Conservation (phyloP, 2,888 invertebrate genomes). For the Dioctria rufipes region DNA sequence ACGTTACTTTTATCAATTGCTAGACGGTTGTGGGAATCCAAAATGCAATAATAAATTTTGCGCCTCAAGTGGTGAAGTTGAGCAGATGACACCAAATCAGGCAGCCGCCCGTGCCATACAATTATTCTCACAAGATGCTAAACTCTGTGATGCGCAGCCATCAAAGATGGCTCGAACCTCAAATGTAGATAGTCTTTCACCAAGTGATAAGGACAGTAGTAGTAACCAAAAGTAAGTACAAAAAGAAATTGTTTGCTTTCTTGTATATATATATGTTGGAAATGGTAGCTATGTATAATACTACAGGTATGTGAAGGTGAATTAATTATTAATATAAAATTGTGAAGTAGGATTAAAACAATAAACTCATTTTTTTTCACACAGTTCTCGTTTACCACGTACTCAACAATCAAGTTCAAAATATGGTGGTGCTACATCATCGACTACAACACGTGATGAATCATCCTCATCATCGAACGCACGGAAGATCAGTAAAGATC, state of each 20-base stretch:
- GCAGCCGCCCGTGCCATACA: conserved; percentile 92
- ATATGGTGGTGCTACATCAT: conserved; percentile 45
- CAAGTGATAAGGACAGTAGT: conserved; percentile 54
- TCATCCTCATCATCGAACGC: conserved; percentile 51
- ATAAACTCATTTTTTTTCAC: neutral
- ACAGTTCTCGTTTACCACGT: conserved; percentile 55
- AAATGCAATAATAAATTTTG: conserved; percentile 89
- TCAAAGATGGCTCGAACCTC: conserved; percentile 81
- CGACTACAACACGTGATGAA: conserved; percentile 34
- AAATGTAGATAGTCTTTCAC: conserved; percentile 52
- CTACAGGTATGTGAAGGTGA: neutral
- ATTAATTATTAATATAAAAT: too few relatives aligned
- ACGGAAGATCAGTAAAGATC: conserved; percentile 52
- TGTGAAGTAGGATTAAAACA: neutral
- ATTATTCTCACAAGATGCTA: conserved; percentile 87
- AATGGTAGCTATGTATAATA: neutral
- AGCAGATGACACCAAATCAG: conserved; percentile 85
- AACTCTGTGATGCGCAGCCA: conserved; percentile 82
- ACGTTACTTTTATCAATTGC: conserved; percentile 92
- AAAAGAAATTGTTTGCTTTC: neutral
- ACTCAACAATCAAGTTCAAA: conserved; percentile 54
- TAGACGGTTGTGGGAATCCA: conserved; percentile 93
- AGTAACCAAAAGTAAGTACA: conserved; percentile 47
- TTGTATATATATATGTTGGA: neutral
- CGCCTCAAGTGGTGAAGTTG: conserved; percentile 90